Evolutionary conservation across 2,797 vertebrate genomes (phyloP).

Genomic region (Rhinoraja longicauda): DNA sequence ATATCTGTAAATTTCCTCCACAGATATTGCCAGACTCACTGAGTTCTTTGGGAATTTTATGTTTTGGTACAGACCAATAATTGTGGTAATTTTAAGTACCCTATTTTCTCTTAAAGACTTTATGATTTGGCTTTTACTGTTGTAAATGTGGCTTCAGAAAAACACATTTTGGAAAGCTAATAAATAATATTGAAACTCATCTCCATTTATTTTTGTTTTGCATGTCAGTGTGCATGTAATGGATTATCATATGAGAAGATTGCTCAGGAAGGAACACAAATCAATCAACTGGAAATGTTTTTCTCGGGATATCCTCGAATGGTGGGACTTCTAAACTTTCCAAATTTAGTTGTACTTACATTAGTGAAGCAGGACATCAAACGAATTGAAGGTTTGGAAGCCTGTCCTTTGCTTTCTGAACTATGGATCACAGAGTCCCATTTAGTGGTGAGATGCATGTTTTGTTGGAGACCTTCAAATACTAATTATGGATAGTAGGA

Average conservation of each 20-base stretch:
- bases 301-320: conserved; percentile 71
- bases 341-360: conserved; percentile 61
- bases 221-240: conserved; percentile 68
- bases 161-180: background rate
- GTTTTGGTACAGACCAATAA: background rate
- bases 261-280: conserved; percentile 55
- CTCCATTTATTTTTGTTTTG: background rate
- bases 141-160: background rate
- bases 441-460: conserved; percentile 32
- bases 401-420: conserved; percentile 63
- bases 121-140: background rate
- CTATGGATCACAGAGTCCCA: conserved; percentile 76
- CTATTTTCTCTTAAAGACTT: background rate
- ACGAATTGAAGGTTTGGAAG: conserved; percentile 64
- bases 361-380: conserved; percentile 67
- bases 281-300: conserved; percentile 68
- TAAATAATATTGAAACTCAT: background rate
- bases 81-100: background rate
- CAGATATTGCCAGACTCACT: no score
- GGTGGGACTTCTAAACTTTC: conserved; percentile 67
- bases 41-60: no score
- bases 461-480: background rate
- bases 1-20: no score
- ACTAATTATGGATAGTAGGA: background rate
- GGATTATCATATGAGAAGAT: conserved; percentile 64